Percentiles rank a stretch among this genome's conserved stretches.
Conservation (phyloP, 1,140 invertebrate species). For the Drosophila kohkoa region DNA sequence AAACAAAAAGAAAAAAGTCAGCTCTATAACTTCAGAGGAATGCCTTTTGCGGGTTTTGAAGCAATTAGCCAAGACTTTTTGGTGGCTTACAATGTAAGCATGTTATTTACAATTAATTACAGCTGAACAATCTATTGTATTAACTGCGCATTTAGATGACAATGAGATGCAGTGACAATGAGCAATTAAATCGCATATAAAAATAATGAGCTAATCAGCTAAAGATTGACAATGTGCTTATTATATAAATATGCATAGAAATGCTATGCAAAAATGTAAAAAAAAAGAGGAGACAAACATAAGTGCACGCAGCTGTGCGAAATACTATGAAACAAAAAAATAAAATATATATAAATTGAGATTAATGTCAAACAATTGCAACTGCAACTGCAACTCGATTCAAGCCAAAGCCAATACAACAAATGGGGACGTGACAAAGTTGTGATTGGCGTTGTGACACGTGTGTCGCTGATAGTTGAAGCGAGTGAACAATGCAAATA, state of each 20-base stretch:
- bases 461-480: slow-evolving; percentile 50
- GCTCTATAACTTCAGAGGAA: slow-evolving; percentile 25
- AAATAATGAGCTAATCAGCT: slow-evolving; percentile 68
- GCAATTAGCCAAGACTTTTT: slow-evolving; percentile 17
- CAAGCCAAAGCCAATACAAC: slow-evolving; percentile 24
- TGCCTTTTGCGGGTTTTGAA: neutral
- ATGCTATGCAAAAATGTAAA: too few species aligned
- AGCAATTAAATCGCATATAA: slow-evolving; percentile 64
- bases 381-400: slow-evolving; percentile 7
- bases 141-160: slow-evolving; percentile 64
- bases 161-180: slow-evolving; percentile 61
- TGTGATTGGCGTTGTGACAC: slow-evolving; percentile 72
- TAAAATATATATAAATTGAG: slow-evolving; percentile 62
- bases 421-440: slow-evolving; percentile 77
- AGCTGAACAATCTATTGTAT: neutral
- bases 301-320: slow-evolving; percentile 67
- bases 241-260: slow-evolving; percentile 5
- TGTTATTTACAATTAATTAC: neutral
- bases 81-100: neutral
- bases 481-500: slow-evolving; percentile 44
- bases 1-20: slow-evolving; percentile 17
- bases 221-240: slow-evolving; percentile 1
- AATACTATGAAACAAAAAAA: neutral
- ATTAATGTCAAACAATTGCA: slow-evolving; percentile 69
- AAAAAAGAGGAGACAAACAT: slow-evolving; percentile 2